Percentiles rank a stretch among this genome's conserved stretches.
Evolutionary conservation across 2,888 invertebrate genomes (phyloP).

Genomic region (Diogma glabrata): DNA sequence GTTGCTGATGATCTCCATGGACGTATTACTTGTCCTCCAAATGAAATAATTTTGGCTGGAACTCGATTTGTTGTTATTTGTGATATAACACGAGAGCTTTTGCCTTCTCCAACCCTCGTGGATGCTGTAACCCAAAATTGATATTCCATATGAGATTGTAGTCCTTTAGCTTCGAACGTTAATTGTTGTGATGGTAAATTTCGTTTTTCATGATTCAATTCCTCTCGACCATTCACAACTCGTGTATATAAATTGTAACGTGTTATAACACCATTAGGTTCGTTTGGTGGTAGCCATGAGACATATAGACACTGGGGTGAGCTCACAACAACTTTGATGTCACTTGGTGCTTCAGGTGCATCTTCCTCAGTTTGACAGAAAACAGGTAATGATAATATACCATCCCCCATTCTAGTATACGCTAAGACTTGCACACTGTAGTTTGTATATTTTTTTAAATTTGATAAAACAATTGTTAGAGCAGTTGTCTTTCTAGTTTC

Average conservation of each 20-base stretch:
- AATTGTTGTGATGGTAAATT: constrained; percentile 51
- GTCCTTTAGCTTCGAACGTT: constrained; percentile 52
- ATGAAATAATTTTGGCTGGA: constrained; percentile 59
- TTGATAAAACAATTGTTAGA: constrained; percentile 54
- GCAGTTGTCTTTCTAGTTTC: constrained; percentile 55
- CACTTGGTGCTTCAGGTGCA: constrained; percentile 67
- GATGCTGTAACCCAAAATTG: constrained; percentile 71
- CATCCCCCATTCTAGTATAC: constrained; percentile 67
- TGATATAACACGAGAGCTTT: constrained; percentile 54
- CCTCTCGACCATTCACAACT: constrained; percentile 54
- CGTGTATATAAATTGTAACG: constrained; percentile 62
- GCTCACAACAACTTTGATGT: constrained; percentile 67
- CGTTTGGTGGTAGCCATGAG: constrained; percentile 63
- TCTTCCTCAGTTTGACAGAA: constrained; percentile 71
- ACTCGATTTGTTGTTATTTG: constrained; percentile 53
- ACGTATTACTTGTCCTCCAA: constrained; percentile 51
- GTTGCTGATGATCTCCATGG: constrained; percentile 56
- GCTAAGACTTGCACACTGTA: constrained; percentile 72
- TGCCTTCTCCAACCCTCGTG: constrained; percentile 66
- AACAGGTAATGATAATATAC: constrained; percentile 51
- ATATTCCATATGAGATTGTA: constrained; percentile 59
- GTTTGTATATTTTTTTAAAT: constrained; percentile 63
- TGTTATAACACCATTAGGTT: constrained; percentile 64
- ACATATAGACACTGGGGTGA: constrained; percentile 62
- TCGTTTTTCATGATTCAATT: constrained; percentile 55